A percentile compares a stretch with the other conserved stretches of the same genome.
phyloP scores from a whole-genome alignment of 2,113 vertebrate species.

The Colistium nudipinnis region DNA sequence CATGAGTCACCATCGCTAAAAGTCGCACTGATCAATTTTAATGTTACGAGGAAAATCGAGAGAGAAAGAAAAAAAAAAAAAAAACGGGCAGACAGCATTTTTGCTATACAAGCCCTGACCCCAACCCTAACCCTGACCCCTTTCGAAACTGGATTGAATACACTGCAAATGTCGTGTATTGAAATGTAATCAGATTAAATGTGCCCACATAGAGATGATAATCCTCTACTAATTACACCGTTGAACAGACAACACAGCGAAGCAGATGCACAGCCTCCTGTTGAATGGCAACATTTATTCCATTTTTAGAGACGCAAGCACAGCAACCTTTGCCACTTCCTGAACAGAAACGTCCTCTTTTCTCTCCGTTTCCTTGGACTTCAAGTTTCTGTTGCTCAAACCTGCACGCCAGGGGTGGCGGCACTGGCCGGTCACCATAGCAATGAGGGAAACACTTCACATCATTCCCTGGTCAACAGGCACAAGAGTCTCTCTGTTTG shows the following conservation, averaged over 20 bases:
- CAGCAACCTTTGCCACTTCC: constrained; percentile 47
- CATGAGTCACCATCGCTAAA: too few species aligned
- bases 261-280: constrained; percentile 10
- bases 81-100: neutral
- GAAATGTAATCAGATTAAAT: neutral
- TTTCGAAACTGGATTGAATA: neutral
- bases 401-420: constrained; percentile 17
- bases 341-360: constrained; percentile 47
- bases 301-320: constrained; percentile 35
- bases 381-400: constrained; percentile 40
- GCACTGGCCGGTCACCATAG: constrained; percentile 28
- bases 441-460: constrained; percentile 27
- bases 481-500: neutral
- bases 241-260: neutral
- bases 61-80: neutral
- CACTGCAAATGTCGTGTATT: neutral
- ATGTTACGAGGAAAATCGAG: neutral
- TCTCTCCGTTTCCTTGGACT: constrained; percentile 29
- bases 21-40: too few species aligned
- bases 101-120: too few species aligned
- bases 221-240: neutral
- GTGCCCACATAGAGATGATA: neutral
- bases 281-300: neutral
- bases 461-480: constrained; percentile 23
- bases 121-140: neutral